A percentile compares a stretch with the other conserved stretches of the same genome.
Conservation (phyloP, 23 tunicate species). For the Oikopleura vanhoeffeni region DNA sequence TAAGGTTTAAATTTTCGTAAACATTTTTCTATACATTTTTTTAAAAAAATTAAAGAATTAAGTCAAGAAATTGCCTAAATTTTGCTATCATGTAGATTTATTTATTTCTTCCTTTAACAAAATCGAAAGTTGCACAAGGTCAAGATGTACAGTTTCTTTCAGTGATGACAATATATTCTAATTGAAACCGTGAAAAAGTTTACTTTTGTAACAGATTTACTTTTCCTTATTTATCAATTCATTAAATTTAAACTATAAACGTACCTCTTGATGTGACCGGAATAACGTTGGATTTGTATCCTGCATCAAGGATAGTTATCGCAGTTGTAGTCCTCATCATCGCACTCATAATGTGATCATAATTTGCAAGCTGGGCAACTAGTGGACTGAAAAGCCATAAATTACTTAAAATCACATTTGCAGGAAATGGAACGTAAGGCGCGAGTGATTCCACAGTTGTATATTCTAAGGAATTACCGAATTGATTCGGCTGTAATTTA, state of each 20-base stretch:
- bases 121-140: too few relatives aligned
- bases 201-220: too few relatives aligned
- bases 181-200: too few relatives aligned
- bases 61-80: too few relatives aligned
- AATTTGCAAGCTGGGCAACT: not conserved
- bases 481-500: constrained; percentile 2
- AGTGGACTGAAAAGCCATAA: constrained; percentile 1
- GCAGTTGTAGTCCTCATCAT: not conserved
- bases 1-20: too few relatives aligned
- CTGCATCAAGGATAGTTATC: not conserved
- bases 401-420: not conserved
- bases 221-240: too few relatives aligned
- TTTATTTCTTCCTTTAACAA: too few relatives aligned
- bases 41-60: too few relatives aligned
- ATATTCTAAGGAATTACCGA: not conserved
- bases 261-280: not conserved
- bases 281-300: not conserved
- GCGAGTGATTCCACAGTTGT: not conserved
- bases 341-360: not conserved
- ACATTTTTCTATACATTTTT: too few relatives aligned
- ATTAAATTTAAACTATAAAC: not conserved
- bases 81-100: too few relatives aligned
- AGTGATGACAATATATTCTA: too few relatives aligned
- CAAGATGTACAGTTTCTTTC: too few relatives aligned
- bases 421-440: not conserved